Conservation (phyloP, 2,113 vertebrate species). For the Rhynchomys soricoides region DNA sequence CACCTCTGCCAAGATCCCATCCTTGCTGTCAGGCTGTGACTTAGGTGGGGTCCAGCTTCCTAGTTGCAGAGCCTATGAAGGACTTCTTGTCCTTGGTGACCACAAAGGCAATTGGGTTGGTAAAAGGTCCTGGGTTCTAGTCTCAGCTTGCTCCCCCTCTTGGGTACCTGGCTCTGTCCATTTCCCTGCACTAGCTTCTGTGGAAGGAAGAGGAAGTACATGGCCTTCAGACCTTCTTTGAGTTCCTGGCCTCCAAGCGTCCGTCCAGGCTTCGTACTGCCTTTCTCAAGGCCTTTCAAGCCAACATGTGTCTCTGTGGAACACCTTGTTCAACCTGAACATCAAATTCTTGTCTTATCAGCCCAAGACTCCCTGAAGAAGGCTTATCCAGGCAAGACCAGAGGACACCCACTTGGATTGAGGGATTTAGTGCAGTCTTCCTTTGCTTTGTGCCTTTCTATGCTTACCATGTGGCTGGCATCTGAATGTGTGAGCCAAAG, state of each 20-base stretch:
- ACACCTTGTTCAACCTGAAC: not conserved
- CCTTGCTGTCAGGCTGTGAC: not conserved
- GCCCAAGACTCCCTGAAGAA: not conserved
- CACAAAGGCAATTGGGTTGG: not conserved
- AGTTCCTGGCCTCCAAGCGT: not conserved
- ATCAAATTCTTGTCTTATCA: not conserved
- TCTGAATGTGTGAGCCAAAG: not conserved
- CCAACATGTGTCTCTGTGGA: not conserved
- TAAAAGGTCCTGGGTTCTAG: not conserved
- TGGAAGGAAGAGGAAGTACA: not conserved
- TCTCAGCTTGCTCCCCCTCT: not conserved
- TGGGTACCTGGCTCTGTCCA: not conserved
- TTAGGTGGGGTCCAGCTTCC: not conserved
- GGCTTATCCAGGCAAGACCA: not conserved
- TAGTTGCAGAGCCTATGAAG: not conserved
- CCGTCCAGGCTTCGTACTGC: not conserved
- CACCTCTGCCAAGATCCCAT: not conserved
- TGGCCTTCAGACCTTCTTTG: not conserved
- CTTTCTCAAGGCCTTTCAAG: not conserved
- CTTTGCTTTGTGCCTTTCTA: not conserved
- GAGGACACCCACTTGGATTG: not conserved
- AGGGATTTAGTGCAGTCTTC: not conserved
- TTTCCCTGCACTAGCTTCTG: not conserved
- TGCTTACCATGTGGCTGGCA: not conserved
- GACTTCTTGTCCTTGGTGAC: not conserved